These are phyloP conservation scores for Probaryconus sp. DNA, from an alignment of 1,140 invertebrate species.

Conservation along the genomic window DNA sequence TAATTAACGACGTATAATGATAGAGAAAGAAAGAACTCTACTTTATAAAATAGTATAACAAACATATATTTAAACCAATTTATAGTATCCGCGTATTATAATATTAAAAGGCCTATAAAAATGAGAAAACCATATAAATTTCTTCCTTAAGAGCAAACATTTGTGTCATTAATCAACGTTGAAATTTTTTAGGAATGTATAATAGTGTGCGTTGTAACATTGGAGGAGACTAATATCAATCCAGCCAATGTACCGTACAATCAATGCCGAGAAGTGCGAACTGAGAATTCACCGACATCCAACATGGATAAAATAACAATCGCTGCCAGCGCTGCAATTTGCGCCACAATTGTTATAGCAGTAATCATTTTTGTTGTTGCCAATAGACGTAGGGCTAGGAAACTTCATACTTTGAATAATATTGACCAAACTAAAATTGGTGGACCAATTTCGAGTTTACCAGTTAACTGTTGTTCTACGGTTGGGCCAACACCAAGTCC, in stretches of 20 bases:
- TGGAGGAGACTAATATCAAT: conserved; percentile 91
- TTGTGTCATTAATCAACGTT: no score
- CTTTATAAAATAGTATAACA: no score
- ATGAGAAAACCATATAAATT: no score
- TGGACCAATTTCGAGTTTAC: conserved; percentile 83
- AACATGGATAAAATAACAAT: conserved; percentile 97
- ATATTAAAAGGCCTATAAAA: no score
- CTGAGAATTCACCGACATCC: conserved; percentile 86
- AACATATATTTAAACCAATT: no score
- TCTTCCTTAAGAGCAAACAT: no score
- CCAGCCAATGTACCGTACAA: conserved; percentile 90
- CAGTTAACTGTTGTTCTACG: conserved; percentile 86
- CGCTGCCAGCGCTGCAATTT: conserved; percentile 94
- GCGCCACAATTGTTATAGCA: conserved; percentile 92
- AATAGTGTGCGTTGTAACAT: conserved; percentile 92
- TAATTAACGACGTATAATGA: no score
- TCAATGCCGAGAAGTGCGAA: conserved; percentile 93
- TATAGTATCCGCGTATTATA: no score
- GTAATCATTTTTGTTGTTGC: conserved; percentile 92
- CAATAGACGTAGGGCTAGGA: conserved; percentile 85
- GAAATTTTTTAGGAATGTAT: conserved; percentile 88
- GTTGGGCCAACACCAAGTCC: conserved; percentile 85
- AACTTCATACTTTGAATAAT: conserved; percentile 85
- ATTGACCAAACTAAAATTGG: conserved; percentile 82
- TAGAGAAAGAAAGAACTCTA: no score